Conservation (phyloP, 2,888 invertebrate genomes). For the Macrosoma leucophasiata region DNA sequence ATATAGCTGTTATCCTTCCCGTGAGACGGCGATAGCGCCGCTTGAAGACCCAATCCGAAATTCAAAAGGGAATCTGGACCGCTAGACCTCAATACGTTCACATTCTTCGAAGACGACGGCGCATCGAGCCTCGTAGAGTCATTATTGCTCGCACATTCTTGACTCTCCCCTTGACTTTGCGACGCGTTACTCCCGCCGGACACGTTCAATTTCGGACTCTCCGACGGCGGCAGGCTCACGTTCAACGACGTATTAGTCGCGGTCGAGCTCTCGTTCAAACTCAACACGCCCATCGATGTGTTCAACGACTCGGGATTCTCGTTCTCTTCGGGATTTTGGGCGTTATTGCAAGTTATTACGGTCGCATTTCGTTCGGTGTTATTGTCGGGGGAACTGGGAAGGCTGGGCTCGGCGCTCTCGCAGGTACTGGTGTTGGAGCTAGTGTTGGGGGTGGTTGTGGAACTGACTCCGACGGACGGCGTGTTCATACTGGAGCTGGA, state of each 20-base stretch:
- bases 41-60: conserved; percentile 57
- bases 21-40: conserved; percentile 59
- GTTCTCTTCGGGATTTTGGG: conserved; percentile 36
- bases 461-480: conserved; percentile 72
- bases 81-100: conserved; percentile 31
- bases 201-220: conserved; percentile 52
- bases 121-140: conserved; percentile 41
- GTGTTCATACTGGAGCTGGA: conserved; percentile 83
- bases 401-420: conserved; percentile 81
- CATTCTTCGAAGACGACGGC: conserved; percentile 55
- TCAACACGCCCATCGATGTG: conserved; percentile 57
- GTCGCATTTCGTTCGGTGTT: conserved; percentile 46
- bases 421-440: conserved; percentile 84
- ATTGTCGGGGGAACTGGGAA: conserved; percentile 79
- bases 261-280: conserved; percentile 63
- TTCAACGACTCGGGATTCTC: conserved; percentile 47
- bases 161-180: conserved; percentile 37
- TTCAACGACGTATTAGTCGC: conserved; percentile 66
- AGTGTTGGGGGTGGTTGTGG: conserved; percentile 81
- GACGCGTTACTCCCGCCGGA: conserved; percentile 31
- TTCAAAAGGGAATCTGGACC: conserved; percentile 56
- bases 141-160: conserved; percentile 38
- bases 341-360: conserved; percentile 29
- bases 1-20: conserved; percentile 47
- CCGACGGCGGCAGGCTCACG: conserved; percentile 57